These are phyloP conservation scores for cattle (Bos taurus) DNA, from an alignment of 2,113 vertebrate species.

Conservation along the genomic window ARS-UCD2.0 NC_037333.1:76747001-76747500, in stretches of 20 bases:
- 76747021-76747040: neutral
- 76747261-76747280: neutral
- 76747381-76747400: neutral
- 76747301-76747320: neutral
- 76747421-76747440: neutral
- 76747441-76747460: neutral
- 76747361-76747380: neutral
- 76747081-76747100: neutral
- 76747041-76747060: neutral
- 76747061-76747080: neutral
- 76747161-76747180: neutral
- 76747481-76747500: neutral
- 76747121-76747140: neutral
- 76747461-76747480: neutral
- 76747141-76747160: neutral
- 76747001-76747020: neutral
- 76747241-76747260: neutral
- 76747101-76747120: neutral
- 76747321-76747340: neutral
- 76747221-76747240: neutral
- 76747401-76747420: neutral
- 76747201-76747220: neutral
- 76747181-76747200: neutral
- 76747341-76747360: neutral
- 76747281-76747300: neutral